phyloP scores from a whole-genome alignment of 2,888 invertebrate species.

The Perithous albicinctus region DNA sequence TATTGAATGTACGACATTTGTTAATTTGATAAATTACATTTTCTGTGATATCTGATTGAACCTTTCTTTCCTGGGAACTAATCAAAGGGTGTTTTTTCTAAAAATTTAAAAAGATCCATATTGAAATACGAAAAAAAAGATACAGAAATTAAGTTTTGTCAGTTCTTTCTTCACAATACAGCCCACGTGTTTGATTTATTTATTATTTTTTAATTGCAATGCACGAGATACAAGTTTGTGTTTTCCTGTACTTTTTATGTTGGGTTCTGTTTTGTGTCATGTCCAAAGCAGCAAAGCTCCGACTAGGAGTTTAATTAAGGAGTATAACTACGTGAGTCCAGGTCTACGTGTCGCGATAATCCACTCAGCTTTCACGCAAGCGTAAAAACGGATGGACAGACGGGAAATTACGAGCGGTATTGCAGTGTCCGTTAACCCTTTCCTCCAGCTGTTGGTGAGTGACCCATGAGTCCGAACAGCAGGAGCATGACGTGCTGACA shows the following conservation, averaged over 20 bases:
- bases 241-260: conserved; percentile 12
- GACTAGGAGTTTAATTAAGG: conserved; percentile 59
- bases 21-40: no score
- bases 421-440: conserved; percentile 59
- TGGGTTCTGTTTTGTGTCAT: conserved; percentile 9
- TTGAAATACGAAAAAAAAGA: neutral
- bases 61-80: no score
- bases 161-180: neutral
- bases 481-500: conserved; percentile 49
- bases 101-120: neutral
- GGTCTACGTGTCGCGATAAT: conserved; percentile 63
- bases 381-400: conserved; percentile 65
- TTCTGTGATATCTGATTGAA: no score
- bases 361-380: conserved; percentile 61
- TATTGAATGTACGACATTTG: no score
- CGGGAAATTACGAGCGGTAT: conserved; percentile 63
- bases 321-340: conserved; percentile 52
- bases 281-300: conserved; percentile 21
- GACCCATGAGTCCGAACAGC: conserved; percentile 53
- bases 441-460: conserved; percentile 36
- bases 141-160: neutral
- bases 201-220: neutral
- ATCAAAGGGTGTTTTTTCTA: neutral
- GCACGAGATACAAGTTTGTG: neutral
- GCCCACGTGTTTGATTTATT: neutral